Evolutionary conservation across 1,140 invertebrate species (phyloP), one percentile per base, ranked within the genome.

Genomic region (Brachionus paranguensis): DNA sequence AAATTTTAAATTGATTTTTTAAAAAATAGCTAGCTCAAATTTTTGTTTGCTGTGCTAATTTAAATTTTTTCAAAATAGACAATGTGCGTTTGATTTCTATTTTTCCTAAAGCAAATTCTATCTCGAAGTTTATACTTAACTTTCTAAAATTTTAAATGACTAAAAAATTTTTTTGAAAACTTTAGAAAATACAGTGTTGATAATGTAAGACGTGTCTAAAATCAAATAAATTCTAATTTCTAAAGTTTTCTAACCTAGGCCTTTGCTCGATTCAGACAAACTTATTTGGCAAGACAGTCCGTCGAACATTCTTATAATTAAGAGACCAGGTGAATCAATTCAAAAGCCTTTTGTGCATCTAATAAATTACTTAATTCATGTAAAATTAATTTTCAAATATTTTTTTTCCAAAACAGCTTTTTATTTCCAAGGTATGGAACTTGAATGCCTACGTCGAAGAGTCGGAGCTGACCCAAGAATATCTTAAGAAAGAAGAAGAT

Each of bases 61-160:
- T 70, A 17, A 27, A 8, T 14, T 70, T 5, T 70, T 70, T 72
- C 47, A 90, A 78, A 92, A 94, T 87, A 60, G 91, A 85, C 86
- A 85, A 83, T 85, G 83, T 60, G 17, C 20, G 14, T 83, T 70
- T 24, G 17, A 37, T 17, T 72, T 41, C 55, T 41, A 37, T 85
- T 20, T 64, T 45, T n/a, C 12, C 17, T 10, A n/a, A 60, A 60
- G 3, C n/a, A 60, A 60, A 20, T 10, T 60, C 1, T 60, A 60
- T 60, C 53, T 60, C 53, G 17, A 60, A 60, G 53, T 20, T 60
- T 24, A 60, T 60, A 60, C 53, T 60, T 20, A 8, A 20, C n/a
- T 60, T 20, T 20, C 8, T 5, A 60, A 20, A 20, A 60, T 60
- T 60, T 50, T 3, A 17, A 53, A 17, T 53, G 47, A 17, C 12